Percentiles rank a stretch among this genome's conserved stretches.
Evolutionary conservation across 1,140 invertebrate genomes (phyloP).

Genomic region (Hyposmocoma kahamanoa): DNA sequence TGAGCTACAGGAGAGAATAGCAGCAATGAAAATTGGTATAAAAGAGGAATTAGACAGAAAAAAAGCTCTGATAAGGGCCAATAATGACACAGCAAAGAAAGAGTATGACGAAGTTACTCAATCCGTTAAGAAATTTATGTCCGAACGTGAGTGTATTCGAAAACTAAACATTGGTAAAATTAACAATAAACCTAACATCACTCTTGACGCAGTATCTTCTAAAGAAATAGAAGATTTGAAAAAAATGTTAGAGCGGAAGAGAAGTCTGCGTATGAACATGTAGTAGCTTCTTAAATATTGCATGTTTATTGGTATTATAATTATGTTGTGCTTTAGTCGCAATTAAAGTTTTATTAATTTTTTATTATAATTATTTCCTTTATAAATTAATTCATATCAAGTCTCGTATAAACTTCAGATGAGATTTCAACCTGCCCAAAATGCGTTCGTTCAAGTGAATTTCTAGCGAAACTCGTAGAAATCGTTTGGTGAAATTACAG

Average conservation of each 20-base stretch:
- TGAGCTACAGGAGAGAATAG: conserved; percentile 72
- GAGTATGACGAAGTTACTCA: conserved; percentile 46
- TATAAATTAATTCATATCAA: too few species aligned
- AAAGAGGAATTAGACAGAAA: conserved; percentile 69
- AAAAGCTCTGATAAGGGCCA: conserved; percentile 41
- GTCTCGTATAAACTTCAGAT: too few species aligned
- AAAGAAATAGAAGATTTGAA: conserved; percentile 53
- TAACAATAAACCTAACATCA: conserved; percentile 26
- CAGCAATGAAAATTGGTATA: conserved; percentile 61
- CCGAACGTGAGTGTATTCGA: conserved; percentile 30
- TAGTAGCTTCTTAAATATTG: too few species aligned
- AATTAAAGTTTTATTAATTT: too few species aligned
- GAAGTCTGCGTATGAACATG: conserved; percentile 29
- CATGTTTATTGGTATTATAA: too few species aligned
- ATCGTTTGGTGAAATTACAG: too few species aligned
- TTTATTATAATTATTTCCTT: too few species aligned
- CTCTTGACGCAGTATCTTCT: conserved; percentile 16
- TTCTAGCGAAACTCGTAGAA: too few species aligned
- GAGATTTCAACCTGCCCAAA: too few species aligned
- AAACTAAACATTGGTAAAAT: conserved; percentile 21
- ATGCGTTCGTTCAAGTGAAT: too few species aligned
- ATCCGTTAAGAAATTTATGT: conserved; percentile 37
- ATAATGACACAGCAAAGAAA: conserved; percentile 36
- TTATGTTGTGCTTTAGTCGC: too few species aligned
- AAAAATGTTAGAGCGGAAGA: conserved; percentile 48